Percentiles rank a stretch among this genome's conserved stretches.
Evolutionary conservation across 2,113 vertebrate genomes (phyloP).

Genomic region (Onychorhynchus coronatus): DNA sequence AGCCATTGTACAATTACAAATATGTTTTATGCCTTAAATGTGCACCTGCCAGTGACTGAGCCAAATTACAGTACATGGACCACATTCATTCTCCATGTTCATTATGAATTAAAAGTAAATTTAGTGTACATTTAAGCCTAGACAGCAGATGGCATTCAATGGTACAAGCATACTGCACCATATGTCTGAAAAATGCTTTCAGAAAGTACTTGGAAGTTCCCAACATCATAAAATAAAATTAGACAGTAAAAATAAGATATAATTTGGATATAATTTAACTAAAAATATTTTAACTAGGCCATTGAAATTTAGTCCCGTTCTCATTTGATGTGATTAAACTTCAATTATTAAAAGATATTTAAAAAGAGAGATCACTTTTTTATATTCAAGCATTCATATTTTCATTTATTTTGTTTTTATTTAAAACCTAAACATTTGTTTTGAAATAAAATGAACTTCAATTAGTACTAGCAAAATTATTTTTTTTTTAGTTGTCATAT

Average conservation of each 20-base stretch:
- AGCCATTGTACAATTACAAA: constrained; percentile 60
- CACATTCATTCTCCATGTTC: constrained; percentile 66
- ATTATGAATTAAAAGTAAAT: constrained; percentile 72
- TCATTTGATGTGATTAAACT: background rate
- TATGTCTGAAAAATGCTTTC: constrained; percentile 67
- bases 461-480: background rate
- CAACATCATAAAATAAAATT: constrained; percentile 37
- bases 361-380: background rate
- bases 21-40: constrained; percentile 63
- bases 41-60: constrained; percentile 62
- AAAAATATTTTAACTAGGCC: background rate
- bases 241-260: constrained; percentile 26
- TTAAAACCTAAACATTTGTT: background rate
- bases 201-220: constrained; percentile 54
- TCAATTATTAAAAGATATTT: background rate
- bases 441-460: background rate
- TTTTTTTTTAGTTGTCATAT: background rate
- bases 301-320: background rate
- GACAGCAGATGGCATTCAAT: constrained; percentile 74
- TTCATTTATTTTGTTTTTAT: background rate
- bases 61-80: constrained; percentile 62
- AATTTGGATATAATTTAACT: background rate
- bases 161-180: constrained; percentile 64
- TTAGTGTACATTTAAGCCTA: constrained; percentile 69
- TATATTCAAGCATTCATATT: background rate